Evolutionary conservation across 2,797 vertebrate genomes (phyloP), one percentile per base, ranked within the genome.

Genomic region (Lepidocolaptes lacrymiger): DNA sequence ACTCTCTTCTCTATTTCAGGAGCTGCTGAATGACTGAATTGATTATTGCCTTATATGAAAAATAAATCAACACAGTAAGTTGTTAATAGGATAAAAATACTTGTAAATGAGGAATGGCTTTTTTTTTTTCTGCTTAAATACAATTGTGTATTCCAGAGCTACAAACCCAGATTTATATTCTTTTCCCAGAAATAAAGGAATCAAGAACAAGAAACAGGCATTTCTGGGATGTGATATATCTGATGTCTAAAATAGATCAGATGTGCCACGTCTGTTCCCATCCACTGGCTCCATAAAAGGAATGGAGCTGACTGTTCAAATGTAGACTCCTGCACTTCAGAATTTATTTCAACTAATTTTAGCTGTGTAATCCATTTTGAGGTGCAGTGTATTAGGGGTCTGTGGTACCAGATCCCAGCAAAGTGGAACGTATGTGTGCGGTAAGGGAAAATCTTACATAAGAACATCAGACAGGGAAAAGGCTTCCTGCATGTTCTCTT

Each of bases 181-280:
- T 23, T 23, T 51, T 8, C 14, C 32, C 36, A 34, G 49, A 83
- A 88, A 83, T 75, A 68, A 88, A 94, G 28, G 32, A 68, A 78
- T 28, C 24, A 5, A 49, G 23, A 80, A 15, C 87, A 93, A 85
- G 59, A 83, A 83, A 36, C 12, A 36, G 18, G 9, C 34, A 56
- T 77, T 88, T 94, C 54, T 83, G 49, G 22, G 68, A 51, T 68
- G 61, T 27, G 63, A 77, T 63, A 17, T 24, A 61, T 89, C 79
- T 77, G 73, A 90, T 23, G 49, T 43, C 54, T 91, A 78, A 94
- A 93, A 89, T 27, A 91, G 82, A 84, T 93, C 91, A 78, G 83
- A 72, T 90, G 54, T 69, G 54, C 49, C 2, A 2, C 6, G 26
- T 81, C 82, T 93, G 58, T 86, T 95, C 69, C 79, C 66, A 75